Conservation (phyloP, 2,888 invertebrate genomes). For the Fragum whitleyi region DNA sequence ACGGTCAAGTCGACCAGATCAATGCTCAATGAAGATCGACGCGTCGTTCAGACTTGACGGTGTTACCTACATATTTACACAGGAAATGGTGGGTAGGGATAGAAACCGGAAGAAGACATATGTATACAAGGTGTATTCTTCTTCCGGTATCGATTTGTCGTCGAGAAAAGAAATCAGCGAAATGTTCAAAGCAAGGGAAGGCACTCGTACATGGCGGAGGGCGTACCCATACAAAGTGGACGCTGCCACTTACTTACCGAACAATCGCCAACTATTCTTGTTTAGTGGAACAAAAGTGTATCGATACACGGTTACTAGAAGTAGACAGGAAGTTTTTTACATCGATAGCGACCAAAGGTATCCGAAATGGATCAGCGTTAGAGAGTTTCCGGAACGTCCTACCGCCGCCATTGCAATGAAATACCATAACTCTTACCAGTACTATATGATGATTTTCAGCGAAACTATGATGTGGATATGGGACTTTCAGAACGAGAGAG, state of each 20-base stretch:
- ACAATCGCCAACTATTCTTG: conserved; percentile 33
- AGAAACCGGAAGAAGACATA: conserved; percentile 26
- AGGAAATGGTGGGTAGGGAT: conserved; percentile 6
- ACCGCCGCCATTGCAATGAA: conserved; percentile 56
- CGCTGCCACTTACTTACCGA: conserved; percentile 53
- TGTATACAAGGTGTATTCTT: conserved; percentile 40
- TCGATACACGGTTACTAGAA: conserved; percentile 22
- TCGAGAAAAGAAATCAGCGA: conserved; percentile 37
- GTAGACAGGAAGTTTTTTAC: not conserved
- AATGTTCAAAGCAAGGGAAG: conserved; percentile 29
- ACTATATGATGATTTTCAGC: conserved; percentile 61
- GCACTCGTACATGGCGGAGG: not conserved
- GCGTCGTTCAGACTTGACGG: conserved; percentile 39
- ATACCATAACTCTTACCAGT: conserved; percentile 21
- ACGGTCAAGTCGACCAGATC: conserved; percentile 16
- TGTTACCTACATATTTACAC: conserved; percentile 39
- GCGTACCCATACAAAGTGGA: conserved; percentile 53
- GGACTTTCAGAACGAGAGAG: conserved; percentile 51
- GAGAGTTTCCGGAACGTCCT: conserved; percentile 59
- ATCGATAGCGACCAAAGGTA: conserved; percentile 34
- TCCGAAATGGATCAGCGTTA: conserved; percentile 57
- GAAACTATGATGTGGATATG: conserved; percentile 62
- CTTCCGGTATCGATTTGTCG: conserved; percentile 22
- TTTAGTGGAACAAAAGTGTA: conserved; percentile 54
- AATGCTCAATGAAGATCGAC: conserved; percentile 41